Conservation (phyloP, 2,113 vertebrate species). For the Sturnira hondurensis region DNA sequence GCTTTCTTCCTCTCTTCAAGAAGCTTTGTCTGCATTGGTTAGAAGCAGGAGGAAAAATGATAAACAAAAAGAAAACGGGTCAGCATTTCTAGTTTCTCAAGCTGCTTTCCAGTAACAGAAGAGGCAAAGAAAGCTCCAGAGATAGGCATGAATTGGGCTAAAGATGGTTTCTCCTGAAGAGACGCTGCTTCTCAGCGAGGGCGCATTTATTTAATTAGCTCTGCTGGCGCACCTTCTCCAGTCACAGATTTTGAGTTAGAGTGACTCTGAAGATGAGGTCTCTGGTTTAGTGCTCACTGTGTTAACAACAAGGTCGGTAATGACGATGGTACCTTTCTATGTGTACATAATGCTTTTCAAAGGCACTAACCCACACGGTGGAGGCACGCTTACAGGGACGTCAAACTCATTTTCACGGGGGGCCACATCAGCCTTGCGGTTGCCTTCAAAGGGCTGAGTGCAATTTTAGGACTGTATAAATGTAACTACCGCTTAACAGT, state of each 20-base stretch:
- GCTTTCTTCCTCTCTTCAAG: slow-evolving; percentile 8
- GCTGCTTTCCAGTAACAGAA: not conserved
- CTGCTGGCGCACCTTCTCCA: not conserved
- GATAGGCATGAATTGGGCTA: not conserved
- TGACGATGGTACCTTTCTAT: not conserved
- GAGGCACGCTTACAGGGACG: too few relatives aligned
- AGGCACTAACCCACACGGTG: not conserved
- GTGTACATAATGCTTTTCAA: not conserved
- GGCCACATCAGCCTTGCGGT: too few relatives aligned
- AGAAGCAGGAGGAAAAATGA: not conserved
- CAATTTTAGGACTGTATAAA: too few relatives aligned
- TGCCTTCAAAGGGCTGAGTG: too few relatives aligned
- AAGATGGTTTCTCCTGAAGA: not conserved
- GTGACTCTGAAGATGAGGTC: not conserved
- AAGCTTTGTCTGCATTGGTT: not conserved
- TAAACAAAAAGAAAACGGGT: not conserved
- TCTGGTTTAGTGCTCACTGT: not conserved
- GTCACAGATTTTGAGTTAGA: not conserved
- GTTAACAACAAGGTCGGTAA: fast-evolving
- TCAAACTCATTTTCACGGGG: too few relatives aligned
- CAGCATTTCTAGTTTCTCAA: slow-evolving; percentile 2
- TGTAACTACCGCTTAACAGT: too few relatives aligned
- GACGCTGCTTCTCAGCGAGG: not conserved
- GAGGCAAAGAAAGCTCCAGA: not conserved
- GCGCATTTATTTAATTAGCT: not conserved